Evolutionary conservation across 1,140 invertebrate species (phyloP), one percentile per base, ranked within the genome.

Genomic region (Neoseiulus cucumeris): DNA sequence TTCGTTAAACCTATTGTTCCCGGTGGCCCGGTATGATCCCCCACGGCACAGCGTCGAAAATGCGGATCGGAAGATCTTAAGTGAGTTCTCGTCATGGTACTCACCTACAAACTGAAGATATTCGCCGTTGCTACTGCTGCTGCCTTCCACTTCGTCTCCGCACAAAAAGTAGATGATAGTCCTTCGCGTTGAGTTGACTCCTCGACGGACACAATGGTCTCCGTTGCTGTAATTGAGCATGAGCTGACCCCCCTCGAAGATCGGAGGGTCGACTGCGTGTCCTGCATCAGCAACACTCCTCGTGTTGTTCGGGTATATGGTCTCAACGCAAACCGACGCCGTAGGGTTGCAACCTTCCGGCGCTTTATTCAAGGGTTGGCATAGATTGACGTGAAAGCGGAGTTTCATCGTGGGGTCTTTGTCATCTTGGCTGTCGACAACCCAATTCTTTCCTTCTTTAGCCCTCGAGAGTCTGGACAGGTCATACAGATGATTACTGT

Each of bases 381-480:
- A 76, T 0, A 76, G 69, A 68, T 74, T 75, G 44, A 76, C 72
- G 64, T 76, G 75, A 64, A 74, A 74, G 55, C 72, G 51, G 2
- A 20, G 14, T 17, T 2, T 25, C 2, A 59, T 72, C 17, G 51
- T 68, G 28, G 69, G 71, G 18, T 70, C 64, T 18, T 67, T 44
- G 39, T 69, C 65, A 25, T 71, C 68, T 22, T 68, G 65, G 12
- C 70, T 70, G 64, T 71, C 70, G 28, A 72, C 65, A 9, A 70
- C 66, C 75, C 75, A 76, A 68, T 74, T 74, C n/a, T 68, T 69
- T 20, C 69, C 39, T 65, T 68, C 28, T 72, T 69, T 28, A 73
- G 68, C 28, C 73, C 73, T 59, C 68, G 51, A 68, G 12, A 66
- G 30, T 33, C 55, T 2, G 65, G 66, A 65, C 20, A 65, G 47